phyloP scores from a whole-genome alignment of 2,888 invertebrate species.

The Xylophagus ater region DNA sequence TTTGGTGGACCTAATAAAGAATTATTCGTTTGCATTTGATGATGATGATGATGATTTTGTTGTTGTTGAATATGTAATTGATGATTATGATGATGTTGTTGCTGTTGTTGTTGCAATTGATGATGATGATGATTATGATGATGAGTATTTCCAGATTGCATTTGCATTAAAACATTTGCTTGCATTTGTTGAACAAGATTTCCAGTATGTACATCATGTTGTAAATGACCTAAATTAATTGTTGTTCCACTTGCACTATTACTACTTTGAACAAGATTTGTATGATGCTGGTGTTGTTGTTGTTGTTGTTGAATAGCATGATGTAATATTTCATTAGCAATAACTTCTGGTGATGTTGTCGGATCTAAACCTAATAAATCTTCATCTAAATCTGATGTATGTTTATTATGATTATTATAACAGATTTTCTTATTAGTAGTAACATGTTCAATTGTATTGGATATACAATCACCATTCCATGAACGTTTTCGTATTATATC shows the following conservation, averaged over 20 bases:
- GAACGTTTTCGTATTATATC: conserved; percentile 13
- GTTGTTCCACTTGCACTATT: conserved; percentile 3
- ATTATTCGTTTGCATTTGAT: conserved; percentile 17
- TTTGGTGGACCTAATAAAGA: too few species aligned
- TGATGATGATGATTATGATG: conserved; percentile 12
- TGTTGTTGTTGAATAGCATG: conserved; percentile 11
- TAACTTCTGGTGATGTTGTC: conserved; percentile 6
- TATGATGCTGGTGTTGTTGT: conserved; percentile 1
- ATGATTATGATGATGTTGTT: conserved; percentile 25
- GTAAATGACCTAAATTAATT: not conserved
- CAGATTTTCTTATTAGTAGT: conserved; percentile 18
- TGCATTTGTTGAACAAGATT: conserved; percentile 13
- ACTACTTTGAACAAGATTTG: conserved; percentile 1
- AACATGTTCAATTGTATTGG: conserved; percentile 14
- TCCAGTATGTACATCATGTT: conserved; percentile 9
- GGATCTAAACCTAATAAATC: conserved; percentile 16
- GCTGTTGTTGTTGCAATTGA: conserved; percentile 11
- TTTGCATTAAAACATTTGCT: conserved; percentile 12
- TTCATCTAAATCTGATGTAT: conserved; percentile 14
- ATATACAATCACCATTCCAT: conserved; percentile 19
- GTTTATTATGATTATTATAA: conserved; percentile 15
- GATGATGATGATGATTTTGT: conserved; percentile 26
- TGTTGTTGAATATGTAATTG: conserved; percentile 33
- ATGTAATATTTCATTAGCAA: conserved; percentile 14
- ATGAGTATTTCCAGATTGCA: conserved; percentile 8